These are phyloP conservation scores for Heliconius cydno DNA, from an alignment of 2,888 invertebrate genomes.

Conservation along the genomic window DNA sequence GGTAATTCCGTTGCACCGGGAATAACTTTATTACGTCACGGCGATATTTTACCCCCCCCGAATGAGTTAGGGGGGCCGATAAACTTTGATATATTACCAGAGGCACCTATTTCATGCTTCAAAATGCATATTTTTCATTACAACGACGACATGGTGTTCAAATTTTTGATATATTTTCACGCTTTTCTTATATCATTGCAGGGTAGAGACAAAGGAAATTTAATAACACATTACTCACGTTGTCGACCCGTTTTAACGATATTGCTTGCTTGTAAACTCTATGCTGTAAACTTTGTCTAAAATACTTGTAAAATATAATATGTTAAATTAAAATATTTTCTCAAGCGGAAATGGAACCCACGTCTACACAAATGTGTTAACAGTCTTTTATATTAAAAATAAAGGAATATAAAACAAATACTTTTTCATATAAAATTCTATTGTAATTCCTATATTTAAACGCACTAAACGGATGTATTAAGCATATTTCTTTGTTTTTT, in stretches of 20 bases:
- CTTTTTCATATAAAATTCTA: background rate
- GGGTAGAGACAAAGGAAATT: slow-evolving; percentile 1
- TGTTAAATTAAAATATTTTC: too few species aligned
- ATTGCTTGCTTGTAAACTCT: background rate
- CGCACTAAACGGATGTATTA: slow-evolving; percentile 6
- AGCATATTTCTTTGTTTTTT: slow-evolving; percentile 31
- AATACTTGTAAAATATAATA: background rate
- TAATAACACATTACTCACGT: slow-evolving; percentile 2
- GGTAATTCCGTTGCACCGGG: slow-evolving; percentile 38
- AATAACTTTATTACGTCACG: slow-evolving; percentile 46
- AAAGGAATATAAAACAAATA: background rate
- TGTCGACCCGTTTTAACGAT: background rate
- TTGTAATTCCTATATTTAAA: background rate
- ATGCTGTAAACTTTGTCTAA: background rate
- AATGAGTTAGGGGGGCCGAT: slow-evolving; percentile 41
- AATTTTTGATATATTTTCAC: slow-evolving; percentile 2
- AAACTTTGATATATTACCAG: slow-evolving; percentile 40
- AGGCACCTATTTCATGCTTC: slow-evolving; percentile 28
- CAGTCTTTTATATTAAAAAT: background rate
- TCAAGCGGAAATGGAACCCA: background rate
- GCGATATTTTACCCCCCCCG: slow-evolving; percentile 43
- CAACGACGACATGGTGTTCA: background rate
- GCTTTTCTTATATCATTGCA: background rate
- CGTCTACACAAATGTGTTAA: background rate
- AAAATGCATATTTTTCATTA: slow-evolving; percentile 15